Evolutionary conservation across 2,797 vertebrate genomes (phyloP).

Genomic region (Erethizon dorsatum): DNA sequence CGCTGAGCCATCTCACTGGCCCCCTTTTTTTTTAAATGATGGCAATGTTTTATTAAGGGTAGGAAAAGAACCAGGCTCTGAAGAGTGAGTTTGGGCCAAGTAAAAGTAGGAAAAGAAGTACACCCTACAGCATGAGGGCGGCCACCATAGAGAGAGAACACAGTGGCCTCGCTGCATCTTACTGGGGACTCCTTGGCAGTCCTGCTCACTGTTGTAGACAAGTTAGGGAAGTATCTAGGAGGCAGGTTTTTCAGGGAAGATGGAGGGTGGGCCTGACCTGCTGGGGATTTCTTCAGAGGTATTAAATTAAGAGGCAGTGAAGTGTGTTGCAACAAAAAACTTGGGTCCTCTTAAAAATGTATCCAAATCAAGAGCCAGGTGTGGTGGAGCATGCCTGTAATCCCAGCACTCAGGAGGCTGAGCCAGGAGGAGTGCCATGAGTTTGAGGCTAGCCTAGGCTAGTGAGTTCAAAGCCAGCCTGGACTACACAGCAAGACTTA

Average conservation of each 20-base stretch:
- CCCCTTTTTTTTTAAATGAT: not conserved
- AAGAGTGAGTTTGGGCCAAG: not conserved
- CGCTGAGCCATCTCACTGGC: too few species aligned
- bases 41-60: not conserved
- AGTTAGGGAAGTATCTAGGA: not conserved
- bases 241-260: conserved; percentile 64
- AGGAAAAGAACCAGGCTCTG: not conserved
- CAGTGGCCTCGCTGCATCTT: not conserved
- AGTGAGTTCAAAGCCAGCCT: not conserved
- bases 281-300: not conserved
- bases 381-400: not conserved
- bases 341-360: not conserved
- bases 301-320: not conserved
- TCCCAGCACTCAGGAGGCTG: not conserved
- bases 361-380: not conserved
- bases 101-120: not conserved
- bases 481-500: not conserved
- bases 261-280: not conserved
- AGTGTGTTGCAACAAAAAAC: not conserved
- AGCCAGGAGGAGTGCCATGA: not conserved
- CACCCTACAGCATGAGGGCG: not conserved
- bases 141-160: not conserved
- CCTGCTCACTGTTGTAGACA: not conserved
- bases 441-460: not conserved
- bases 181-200: not conserved